phyloP scores from a whole-genome alignment of 2,113 vertebrate species.

The Peromyscus polionotus region DNA sequence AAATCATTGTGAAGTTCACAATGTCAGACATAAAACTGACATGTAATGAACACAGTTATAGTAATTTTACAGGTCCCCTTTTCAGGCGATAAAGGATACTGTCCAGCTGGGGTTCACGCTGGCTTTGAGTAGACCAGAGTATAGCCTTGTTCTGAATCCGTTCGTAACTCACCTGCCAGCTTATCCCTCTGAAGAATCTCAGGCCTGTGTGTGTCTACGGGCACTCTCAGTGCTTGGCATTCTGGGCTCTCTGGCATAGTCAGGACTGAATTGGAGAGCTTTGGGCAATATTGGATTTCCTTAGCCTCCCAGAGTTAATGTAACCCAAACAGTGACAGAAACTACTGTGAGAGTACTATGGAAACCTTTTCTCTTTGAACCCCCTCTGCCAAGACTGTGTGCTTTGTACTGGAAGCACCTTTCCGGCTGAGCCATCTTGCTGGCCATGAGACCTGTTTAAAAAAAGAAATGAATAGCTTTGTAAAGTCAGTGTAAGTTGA shows the following conservation, averaged over 20 bases:
- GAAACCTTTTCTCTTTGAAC: neutral
- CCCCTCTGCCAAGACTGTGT: neutral
- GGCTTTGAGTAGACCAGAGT: neutral
- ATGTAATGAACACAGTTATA: conserved; percentile 22
- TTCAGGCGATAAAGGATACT: neutral
- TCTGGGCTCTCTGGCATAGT: neutral
- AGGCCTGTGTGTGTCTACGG: neutral
- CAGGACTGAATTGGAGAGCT: neutral
- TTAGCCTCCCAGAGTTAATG: neutral
- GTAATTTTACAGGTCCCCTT: conserved; percentile 32
- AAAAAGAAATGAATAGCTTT: neutral
- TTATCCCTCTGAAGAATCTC: neutral
- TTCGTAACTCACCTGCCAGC: neutral
- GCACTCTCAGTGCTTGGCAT: neutral
- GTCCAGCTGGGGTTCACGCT: neutral
- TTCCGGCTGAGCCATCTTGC: neutral
- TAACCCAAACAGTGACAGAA: conserved; percentile 24
- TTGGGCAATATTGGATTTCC: neutral
- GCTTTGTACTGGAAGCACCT: neutral
- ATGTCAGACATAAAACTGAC: neutral
- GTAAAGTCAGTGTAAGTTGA: conserved; percentile 29
- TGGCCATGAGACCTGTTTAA: neutral
- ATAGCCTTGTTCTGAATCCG: conserved; percentile 34
- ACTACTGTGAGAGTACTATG: conserved; percentile 34
- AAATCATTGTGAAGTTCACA: conserved; percentile 46